Conservation (phyloP, 2,888 invertebrate genomes). For the Oasisia sp. region DNA sequence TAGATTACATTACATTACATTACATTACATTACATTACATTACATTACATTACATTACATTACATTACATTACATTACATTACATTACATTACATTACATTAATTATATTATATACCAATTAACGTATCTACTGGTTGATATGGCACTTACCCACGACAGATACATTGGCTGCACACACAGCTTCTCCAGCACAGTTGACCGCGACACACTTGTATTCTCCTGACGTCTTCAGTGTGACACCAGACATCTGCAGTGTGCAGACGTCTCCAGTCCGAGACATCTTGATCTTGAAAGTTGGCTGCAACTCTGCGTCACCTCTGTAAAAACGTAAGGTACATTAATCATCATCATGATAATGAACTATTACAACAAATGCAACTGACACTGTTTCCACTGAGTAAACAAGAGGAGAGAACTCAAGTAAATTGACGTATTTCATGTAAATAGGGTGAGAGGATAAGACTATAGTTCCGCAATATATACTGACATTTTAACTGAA, state of each 20-base stretch:
- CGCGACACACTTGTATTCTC: constrained; percentile 43
- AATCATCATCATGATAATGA: neutral
- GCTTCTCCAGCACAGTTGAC: constrained; percentile 40
- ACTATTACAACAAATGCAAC: neutral
- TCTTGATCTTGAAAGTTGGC: constrained; percentile 79
- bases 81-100: no score
- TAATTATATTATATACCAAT: no score
- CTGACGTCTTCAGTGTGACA: constrained; percentile 59
- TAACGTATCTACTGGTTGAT: neutral
- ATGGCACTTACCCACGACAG: constrained; percentile 79
- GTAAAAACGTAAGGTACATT: neutral
- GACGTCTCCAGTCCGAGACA: constrained; percentile 73
- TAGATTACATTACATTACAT: no score
- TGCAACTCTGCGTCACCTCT: constrained; percentile 84
- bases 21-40: no score
- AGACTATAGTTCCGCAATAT: no score
- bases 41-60: no score
- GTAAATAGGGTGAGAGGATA: neutral
- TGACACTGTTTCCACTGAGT: neutral
- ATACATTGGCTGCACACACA: constrained; percentile 69
- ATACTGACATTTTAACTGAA: no score
- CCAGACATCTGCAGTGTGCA: constrained; percentile 54
- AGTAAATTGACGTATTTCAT: neutral
- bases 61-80: no score
- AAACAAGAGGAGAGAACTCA: neutral